These are phyloP conservation scores for Laupala kohalensis DNA, from an alignment of 1,140 invertebrate species.

Conservation along the genomic window DNA sequence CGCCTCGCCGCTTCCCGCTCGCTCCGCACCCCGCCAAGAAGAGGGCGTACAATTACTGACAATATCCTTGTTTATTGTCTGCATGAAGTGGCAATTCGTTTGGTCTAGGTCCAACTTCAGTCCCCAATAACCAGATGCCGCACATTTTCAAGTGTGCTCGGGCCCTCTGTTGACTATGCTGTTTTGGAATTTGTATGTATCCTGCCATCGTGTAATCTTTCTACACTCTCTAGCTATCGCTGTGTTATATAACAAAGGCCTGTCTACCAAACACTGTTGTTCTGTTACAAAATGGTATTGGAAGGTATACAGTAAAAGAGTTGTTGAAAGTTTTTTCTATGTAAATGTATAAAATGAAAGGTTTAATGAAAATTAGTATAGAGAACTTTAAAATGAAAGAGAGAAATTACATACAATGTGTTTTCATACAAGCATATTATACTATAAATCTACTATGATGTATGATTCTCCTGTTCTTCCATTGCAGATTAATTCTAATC, in stretches of 20 bases:
- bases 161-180: neutral
- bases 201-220: constrained; percentile 11
- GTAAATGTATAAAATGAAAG: constrained; percentile 16
- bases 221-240: constrained; percentile 8
- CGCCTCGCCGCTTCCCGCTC: neutral
- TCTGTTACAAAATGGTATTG: constrained; percentile 10
- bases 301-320: constrained; percentile 2
- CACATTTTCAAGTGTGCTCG: neutral
- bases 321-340: constrained; percentile 17
- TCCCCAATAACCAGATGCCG: constrained; percentile 5
- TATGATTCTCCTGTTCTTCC: constrained; percentile 17
- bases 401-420: constrained; percentile 10
- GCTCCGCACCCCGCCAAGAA: neutral
- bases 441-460: constrained; percentile 13
- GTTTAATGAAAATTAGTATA: constrained; percentile 15
- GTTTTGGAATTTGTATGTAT: constrained; percentile 6
- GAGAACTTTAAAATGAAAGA: constrained; percentile 6
- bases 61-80: constrained; percentile 15
- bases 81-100: constrained; percentile 7
- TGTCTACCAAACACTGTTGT: constrained; percentile 10
- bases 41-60: constrained; percentile 10
- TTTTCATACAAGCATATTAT: constrained; percentile 17
- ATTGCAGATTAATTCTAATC: constrained; percentile 14
- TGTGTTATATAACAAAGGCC: constrained; percentile 1
- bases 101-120: constrained; percentile 8